phyloP scores from a whole-genome alignment of 2,888 invertebrate genomes.

The Corbicula japonica region DNA sequence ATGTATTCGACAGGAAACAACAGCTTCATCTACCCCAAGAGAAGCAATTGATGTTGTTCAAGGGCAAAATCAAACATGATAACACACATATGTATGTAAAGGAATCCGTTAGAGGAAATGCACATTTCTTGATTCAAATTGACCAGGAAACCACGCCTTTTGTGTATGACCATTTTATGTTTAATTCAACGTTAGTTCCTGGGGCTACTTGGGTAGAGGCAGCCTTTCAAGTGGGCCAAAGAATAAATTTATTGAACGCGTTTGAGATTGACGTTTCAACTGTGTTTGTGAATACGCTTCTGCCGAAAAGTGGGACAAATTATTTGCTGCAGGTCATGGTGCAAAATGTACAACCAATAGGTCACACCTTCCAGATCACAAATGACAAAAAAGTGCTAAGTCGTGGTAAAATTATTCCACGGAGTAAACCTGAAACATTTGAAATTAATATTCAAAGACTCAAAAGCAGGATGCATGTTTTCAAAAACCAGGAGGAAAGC shows the following conservation, averaged over 20 bases:
- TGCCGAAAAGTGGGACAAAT: background rate
- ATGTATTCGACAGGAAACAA: constrained; percentile 59
- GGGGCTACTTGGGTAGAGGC: constrained; percentile 63
- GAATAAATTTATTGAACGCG: background rate
- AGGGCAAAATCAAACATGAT: constrained; percentile 22
- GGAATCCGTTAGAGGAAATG: background rate
- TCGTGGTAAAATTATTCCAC: background rate
- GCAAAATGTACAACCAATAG: background rate
- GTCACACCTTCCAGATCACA: background rate
- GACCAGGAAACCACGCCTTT: constrained; percentile 46
- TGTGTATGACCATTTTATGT: constrained; percentile 61
- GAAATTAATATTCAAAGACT: constrained; percentile 25
- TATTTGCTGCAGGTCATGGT: background rate
- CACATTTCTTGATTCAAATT: constrained; percentile 38
- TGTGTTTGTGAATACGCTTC: constrained; percentile 21
- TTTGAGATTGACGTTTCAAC: constrained; percentile 10
- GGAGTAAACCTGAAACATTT: background rate
- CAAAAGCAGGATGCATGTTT: constrained; percentile 6
- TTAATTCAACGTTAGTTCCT: constrained; percentile 48
- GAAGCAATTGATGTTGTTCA: constrained; percentile 15
- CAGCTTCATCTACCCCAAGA: constrained; percentile 40
- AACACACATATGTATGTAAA: constrained; percentile 12
- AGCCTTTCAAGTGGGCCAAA: constrained; percentile 40
- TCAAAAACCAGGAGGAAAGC: constrained; percentile 16
- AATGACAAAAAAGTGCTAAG: constrained; percentile 5